A percentile compares a stretch with the other conserved stretches of the same genome.
Evolutionary conservation across 2,113 vertebrate species (phyloP).

Genomic region (Hippocampus abdominalis): DNA sequence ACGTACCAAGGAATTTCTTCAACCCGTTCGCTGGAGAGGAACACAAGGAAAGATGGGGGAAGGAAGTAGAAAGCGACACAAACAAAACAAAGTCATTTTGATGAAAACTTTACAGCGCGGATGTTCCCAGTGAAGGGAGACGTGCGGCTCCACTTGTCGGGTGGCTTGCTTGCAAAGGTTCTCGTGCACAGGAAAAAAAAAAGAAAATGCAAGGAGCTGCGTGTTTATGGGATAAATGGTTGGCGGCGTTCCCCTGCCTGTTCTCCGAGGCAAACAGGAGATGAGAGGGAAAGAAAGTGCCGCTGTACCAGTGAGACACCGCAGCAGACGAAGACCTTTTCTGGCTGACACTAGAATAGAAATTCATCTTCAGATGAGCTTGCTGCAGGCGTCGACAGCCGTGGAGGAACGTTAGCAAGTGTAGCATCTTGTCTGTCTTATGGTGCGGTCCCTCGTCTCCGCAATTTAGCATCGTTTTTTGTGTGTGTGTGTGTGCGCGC

Average conservation of each 20-base stretch:
- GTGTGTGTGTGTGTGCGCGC: no score
- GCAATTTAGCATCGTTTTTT: constrained; percentile 51
- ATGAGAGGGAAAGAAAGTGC: constrained; percentile 59
- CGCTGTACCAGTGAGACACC: constrained; percentile 49
- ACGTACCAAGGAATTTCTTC: constrained; percentile 76
- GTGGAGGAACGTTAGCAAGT: constrained; percentile 46
- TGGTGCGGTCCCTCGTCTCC: constrained; percentile 23
- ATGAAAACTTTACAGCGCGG: constrained; percentile 53
- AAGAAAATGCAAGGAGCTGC: constrained; percentile 49
- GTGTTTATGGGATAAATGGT: constrained; percentile 68
- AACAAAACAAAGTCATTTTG: constrained; percentile 59
- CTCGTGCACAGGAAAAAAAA: constrained; percentile 12
- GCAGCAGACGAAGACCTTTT: constrained; percentile 57
- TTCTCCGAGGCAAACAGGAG: constrained; percentile 61
- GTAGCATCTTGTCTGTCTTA: constrained; percentile 32
- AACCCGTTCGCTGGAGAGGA: constrained; percentile 63
- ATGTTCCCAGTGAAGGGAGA: constrained; percentile 58
- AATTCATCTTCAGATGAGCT: constrained; percentile 51
- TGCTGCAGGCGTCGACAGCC: constrained; percentile 41
- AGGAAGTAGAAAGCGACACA: constrained; percentile 54
- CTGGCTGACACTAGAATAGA: constrained; percentile 65
- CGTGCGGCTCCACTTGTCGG: constrained; percentile 46
- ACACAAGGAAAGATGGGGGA: constrained; percentile 40
- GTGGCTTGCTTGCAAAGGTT: constrained; percentile 56
- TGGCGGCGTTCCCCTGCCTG: constrained; percentile 61